These are phyloP conservation scores for Neosilurus hyrtlii DNA, from an alignment of 2,797 vertebrate genomes.

Conservation along the genomic window DNA sequence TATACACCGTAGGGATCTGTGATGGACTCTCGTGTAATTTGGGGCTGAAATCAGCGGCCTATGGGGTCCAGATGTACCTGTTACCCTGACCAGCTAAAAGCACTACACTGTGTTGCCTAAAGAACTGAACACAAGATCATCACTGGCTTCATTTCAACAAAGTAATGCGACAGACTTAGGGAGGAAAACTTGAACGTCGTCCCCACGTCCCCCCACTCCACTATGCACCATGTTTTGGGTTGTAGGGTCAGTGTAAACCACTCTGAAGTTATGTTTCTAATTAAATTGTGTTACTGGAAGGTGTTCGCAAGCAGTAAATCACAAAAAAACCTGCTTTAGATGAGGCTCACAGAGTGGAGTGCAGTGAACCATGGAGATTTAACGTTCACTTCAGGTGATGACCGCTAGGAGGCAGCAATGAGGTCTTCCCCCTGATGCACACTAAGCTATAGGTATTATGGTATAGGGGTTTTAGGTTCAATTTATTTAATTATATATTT, in stretches of 20 bases:
- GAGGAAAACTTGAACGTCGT: too few relatives aligned
- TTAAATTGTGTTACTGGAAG: background rate
- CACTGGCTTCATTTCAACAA: background rate
- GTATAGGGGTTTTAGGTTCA: background rate
- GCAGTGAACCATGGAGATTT: background rate
- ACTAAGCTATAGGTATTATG: background rate
- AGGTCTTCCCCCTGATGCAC: background rate
- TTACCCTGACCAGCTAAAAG: background rate
- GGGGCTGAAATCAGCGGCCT: background rate
- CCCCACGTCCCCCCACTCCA: too few relatives aligned
- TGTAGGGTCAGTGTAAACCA: background rate
- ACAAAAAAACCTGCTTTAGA: background rate
- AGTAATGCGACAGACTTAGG: background rate
- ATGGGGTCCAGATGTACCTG: background rate
- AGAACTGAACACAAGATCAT: background rate
- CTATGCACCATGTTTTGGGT: background rate
- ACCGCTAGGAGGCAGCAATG: slow-evolving; percentile 1
- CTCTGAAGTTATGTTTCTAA: too few relatives aligned
- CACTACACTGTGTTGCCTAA: background rate
- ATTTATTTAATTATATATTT: background rate
- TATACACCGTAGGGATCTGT: background rate
- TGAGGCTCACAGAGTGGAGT: background rate
- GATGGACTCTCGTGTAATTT: background rate
- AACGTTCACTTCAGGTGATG: background rate
- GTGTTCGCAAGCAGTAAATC: background rate